Percentiles rank a stretch among this genome's conserved stretches.
These are phyloP conservation scores for Sylvilagus floridanus DNA, from an alignment of 2,797 vertebrate genomes.

Conservation along the genomic window DNA sequence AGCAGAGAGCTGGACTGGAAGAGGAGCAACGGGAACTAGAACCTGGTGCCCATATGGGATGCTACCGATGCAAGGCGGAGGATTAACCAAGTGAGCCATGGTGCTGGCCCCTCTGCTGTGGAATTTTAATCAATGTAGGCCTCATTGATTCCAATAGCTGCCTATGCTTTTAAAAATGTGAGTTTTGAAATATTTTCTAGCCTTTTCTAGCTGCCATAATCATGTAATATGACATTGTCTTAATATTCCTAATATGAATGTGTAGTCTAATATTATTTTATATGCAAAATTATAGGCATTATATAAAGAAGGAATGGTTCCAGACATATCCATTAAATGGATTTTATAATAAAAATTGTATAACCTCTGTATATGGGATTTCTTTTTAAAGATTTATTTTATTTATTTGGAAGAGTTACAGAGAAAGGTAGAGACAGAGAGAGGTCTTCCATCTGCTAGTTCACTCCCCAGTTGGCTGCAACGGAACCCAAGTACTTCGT, in stretches of 20 bases:
- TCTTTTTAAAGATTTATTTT: no score
- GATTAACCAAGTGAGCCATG: no score
- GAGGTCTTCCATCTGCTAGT: no score
- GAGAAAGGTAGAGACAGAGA: no score
- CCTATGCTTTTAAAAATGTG: neutral
- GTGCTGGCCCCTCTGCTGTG: no score
- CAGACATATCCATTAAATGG: neutral
- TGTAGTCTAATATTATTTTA: neutral
- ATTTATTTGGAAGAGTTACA: no score
- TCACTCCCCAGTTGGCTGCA: no score
- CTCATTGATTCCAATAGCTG: neutral
- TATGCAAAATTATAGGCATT: neutral
- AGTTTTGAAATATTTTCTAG: neutral
- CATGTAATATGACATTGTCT: neutral
- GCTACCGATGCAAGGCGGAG: no score
- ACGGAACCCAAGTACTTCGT: no score
- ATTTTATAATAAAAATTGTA: neutral
- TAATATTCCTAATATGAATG: neutral
- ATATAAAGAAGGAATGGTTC: neutral
- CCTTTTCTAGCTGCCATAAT: neutral
- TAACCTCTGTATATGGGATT: neutral
- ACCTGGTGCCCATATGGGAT: no score
- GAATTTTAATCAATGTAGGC: neutral
- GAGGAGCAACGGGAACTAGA: no score
- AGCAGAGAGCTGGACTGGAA: no score